phyloP scores from a whole-genome alignment of 2,888 invertebrate species.

The Druceiella hillmani region DNA sequence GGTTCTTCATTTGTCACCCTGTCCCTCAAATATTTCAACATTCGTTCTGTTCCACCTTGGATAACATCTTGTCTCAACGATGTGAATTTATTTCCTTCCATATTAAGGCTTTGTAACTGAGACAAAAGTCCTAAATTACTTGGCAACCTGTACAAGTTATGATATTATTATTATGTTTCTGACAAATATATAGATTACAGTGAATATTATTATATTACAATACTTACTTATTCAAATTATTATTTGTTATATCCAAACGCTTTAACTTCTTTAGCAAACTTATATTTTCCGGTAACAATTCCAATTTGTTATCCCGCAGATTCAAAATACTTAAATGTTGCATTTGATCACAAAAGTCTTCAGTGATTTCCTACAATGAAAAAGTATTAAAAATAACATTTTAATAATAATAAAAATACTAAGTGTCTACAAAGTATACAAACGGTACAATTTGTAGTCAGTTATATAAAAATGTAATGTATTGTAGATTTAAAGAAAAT shows the following conservation, averaged over 20 bases:
- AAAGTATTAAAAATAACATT: conserved; percentile 13
- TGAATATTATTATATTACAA: conserved; percentile 2
- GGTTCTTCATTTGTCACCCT: conserved; percentile 47
- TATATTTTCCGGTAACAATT: conserved; percentile 72
- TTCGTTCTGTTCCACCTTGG: conserved; percentile 74
- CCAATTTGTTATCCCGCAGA: conserved; percentile 76
- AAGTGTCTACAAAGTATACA: too few relatives aligned
- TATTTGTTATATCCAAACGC: conserved; percentile 81
- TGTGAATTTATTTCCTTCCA: conserved; percentile 83
- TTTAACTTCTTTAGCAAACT: conserved; percentile 68
- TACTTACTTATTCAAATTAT: conserved; percentile 55
- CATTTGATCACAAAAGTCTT: conserved; percentile 66
- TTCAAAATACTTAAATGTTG: conserved; percentile 69
- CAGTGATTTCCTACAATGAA: conserved; percentile 58
- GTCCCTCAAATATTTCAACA: conserved; percentile 72
- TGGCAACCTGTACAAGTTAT: conserved; percentile 35
- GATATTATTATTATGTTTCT: conserved; percentile 43
- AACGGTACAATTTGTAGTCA: too few relatives aligned
- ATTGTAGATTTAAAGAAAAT: too few relatives aligned
- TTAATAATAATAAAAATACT: too few relatives aligned
- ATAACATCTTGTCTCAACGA: conserved; percentile 79
- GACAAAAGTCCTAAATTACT: conserved; percentile 54
- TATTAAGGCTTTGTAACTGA: conserved; percentile 72
- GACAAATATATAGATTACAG: too few relatives aligned
- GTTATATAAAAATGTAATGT: too few relatives aligned